Percentiles rank a stretch among this genome's conserved stretches.
Evolutionary conservation across 1,140 invertebrate genomes (phyloP).

Genomic region (Dendrolimus punctatus): DNA sequence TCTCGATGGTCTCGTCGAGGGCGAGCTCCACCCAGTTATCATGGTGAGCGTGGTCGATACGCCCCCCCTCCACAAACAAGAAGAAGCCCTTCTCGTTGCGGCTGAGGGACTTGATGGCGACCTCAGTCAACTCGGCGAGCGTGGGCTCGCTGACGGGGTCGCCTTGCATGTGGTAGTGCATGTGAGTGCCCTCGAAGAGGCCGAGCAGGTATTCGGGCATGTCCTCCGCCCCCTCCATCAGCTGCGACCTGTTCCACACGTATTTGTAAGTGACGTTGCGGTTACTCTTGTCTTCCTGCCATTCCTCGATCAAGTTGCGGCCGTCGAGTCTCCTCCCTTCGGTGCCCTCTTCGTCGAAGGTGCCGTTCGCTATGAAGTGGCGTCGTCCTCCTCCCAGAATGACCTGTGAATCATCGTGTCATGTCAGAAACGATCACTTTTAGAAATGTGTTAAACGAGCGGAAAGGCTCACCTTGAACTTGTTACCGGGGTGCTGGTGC

Average conservation of each 20-base stretch:
- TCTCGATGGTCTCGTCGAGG: slow-evolving; percentile 72
- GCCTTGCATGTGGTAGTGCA: slow-evolving; percentile 48
- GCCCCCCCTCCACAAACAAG: slow-evolving; percentile 17
- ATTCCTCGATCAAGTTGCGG: slow-evolving; percentile 56
- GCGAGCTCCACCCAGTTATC: slow-evolving; percentile 77
- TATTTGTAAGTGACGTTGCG: slow-evolving; percentile 78
- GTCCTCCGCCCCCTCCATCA: slow-evolving; percentile 73
- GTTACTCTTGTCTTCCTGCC: slow-evolving; percentile 30
- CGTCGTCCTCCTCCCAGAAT: slow-evolving; percentile 82
- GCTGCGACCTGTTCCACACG: slow-evolving; percentile 75
- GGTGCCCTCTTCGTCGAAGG: slow-evolving; percentile 76
- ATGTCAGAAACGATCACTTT: too few species aligned
- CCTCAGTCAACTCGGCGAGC: slow-evolving; percentile 85
- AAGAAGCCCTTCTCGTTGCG: slow-evolving; percentile 89
- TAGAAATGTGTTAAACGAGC: neutral
- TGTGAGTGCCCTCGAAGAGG: slow-evolving; percentile 58
- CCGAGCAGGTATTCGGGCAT: slow-evolving; percentile 81
- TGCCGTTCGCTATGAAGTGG: slow-evolving; percentile 74
- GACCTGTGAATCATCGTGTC: slow-evolving; percentile 53
- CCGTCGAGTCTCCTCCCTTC: slow-evolving; percentile 76
- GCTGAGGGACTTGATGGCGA: slow-evolving; percentile 82
- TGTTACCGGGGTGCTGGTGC: slow-evolving; percentile 26
- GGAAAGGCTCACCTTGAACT: slow-evolving; percentile 72
- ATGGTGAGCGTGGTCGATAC: slow-evolving; percentile 72
- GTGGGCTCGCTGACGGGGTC: slow-evolving; percentile 75